Evolutionary conservation across 2,888 invertebrate species (phyloP).

Genomic region (Panzeria rudis): DNA sequence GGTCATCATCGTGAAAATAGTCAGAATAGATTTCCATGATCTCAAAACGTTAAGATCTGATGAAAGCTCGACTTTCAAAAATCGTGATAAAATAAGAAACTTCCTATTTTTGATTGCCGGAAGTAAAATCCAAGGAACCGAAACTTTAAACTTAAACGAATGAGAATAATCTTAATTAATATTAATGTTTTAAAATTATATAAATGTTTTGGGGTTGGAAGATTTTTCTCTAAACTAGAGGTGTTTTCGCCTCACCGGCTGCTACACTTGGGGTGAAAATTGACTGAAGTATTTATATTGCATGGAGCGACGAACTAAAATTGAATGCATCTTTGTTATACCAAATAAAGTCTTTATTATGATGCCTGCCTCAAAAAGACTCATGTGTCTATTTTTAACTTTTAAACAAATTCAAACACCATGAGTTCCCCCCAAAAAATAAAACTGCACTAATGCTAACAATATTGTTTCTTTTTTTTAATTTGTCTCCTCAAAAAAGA

Average conservation of each 20-base stretch:
- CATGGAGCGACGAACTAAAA: neutral
- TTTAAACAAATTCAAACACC: neutral
- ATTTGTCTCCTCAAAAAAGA: constrained; percentile 27
- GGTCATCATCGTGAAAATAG: too few species aligned
- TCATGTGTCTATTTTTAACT: constrained; percentile 7
- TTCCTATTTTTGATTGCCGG: too few species aligned
- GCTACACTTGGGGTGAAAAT: neutral
- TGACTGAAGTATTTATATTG: too few species aligned
- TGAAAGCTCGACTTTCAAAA: too few species aligned
- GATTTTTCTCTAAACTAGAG: neutral
- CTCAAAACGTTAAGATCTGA: too few species aligned
- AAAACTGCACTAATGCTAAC: neutral
- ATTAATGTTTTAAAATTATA: neutral
- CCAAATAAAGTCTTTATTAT: constrained; percentile 15
- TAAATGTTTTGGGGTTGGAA: neutral
- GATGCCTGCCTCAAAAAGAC: constrained; percentile 8
- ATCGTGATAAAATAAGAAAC: too few species aligned
- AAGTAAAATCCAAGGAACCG: too few species aligned
- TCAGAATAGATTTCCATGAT: too few species aligned
- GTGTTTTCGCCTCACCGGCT: neutral
- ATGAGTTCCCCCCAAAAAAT: constrained; percentile 17
- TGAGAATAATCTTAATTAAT: neutral
- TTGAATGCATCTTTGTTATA: neutral
- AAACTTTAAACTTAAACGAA: too few species aligned
- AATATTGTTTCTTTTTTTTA: constrained; percentile 28